Percentiles rank a stretch among this genome's conserved stretches.
Conservation (phyloP, 2,113 vertebrate species). For the Lophochroa leadbeateri region DNA sequence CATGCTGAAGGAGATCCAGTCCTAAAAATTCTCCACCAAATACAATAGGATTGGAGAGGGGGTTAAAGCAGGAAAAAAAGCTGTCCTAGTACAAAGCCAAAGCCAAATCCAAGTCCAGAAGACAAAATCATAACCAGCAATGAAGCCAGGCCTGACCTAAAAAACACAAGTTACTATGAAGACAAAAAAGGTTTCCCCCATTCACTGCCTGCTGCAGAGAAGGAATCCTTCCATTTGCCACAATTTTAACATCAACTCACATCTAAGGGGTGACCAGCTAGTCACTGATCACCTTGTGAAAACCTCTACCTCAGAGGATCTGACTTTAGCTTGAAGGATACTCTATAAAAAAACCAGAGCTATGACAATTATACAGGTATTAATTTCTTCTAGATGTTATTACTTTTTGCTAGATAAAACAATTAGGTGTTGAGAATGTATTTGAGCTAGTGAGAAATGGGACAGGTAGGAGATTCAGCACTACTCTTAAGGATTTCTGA, state of each 20-base stretch:
- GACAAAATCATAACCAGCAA: neutral
- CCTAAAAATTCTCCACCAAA: neutral
- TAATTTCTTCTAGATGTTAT: neutral
- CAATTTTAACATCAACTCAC: neutral
- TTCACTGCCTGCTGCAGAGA: neutral
- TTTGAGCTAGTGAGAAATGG: neutral
- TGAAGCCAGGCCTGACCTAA: neutral
- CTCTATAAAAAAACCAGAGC: neutral
- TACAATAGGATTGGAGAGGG: neutral
- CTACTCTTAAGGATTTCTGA: neutral
- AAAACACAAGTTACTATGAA: neutral
- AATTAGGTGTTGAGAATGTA: neutral
- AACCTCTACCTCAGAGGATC: neutral
- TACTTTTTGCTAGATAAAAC: neutral
- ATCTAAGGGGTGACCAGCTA: neutral
- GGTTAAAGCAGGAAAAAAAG: neutral
- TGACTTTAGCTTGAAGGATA: neutral
- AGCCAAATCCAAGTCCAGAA: neutral
- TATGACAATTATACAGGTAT: neutral
- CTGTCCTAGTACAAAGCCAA: neutral
- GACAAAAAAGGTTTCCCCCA: neutral
- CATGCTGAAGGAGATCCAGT: neutral
- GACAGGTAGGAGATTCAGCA: neutral
- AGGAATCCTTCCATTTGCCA: neutral
- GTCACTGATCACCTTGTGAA: neutral